Base-by-base conservation (phyloP, 2,797 vertebrate species). In the Crenuchus spilurus region DNA sequence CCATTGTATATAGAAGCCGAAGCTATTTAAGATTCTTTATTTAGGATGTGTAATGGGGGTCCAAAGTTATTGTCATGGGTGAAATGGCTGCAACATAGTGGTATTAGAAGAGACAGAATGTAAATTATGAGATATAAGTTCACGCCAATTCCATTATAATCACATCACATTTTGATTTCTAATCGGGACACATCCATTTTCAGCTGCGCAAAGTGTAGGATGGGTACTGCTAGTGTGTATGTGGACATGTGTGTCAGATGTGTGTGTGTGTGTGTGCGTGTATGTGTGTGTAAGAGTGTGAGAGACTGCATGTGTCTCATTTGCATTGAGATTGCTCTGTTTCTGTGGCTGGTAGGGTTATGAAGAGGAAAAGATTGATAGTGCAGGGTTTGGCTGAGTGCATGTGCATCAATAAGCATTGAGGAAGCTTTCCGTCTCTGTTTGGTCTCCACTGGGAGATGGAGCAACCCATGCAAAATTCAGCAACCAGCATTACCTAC, bases 241-340 rank as follows among this genome's bases (percentile, higher is more conserved):
- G 16, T 66, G 63, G 51, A 41, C 65, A 57, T 10, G 49, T 31
- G 37, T 22, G 22, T 64, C 28, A 28, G 14, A 28, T 31, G 4
- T 61, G 14, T 57, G 33, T 66, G 46, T 13, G 7, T 58, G 16
- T 44, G 62, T 46, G 55, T 26, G 61, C 48, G 41, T 66, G 67
- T 57, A 61, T 44, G 70, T 66, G 71, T 74, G 64, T 75, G 72
- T 54, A 54, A 35, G 31, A 6, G 18, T 8, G 16, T 11, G 41
- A 31, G 63, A 28, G 46, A 20, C 6, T 14, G 18, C 4, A 10
- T 22, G 62, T 2, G 62, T 48, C 76, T 82, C 70, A 84, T 84
- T 84, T 80, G 74, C 82, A 82, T 84, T 77, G 51, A 80, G 66
- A 82, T 82, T 69, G 77, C 58, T 77, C 18, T 70, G 63, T 54